Base-by-base conservation (phyloP, 92 coral and sea anemone species). In the Paragorgia papillata region DNA sequence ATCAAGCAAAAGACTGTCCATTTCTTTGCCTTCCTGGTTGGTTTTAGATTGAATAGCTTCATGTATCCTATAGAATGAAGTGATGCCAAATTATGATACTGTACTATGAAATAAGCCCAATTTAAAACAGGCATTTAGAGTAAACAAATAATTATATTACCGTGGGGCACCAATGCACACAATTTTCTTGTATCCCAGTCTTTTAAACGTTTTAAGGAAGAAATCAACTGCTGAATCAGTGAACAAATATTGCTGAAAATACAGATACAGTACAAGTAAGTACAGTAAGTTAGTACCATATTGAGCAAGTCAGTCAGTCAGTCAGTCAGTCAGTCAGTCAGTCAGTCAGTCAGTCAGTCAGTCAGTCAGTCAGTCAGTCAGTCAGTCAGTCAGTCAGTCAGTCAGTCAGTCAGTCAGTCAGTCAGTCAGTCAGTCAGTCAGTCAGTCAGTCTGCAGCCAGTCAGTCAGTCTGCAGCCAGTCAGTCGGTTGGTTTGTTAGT, bases 121-220 rank as follows among this genome's bases (percentile, higher is more conserved):
- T 66, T 9, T 21, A 28, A n/a, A 18, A 29, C 25, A 30, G 8
- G 20, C 70, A 15, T 69, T 21, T 30, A 25, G 19, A 12, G 15
- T 9, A 51, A 35, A 7, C 13, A 60, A 29, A 40, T 8, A 29
- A 30, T 34, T 49, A 35, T 76, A 25, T 27, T 68, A 95, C 99
- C 99, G 89, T 73, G 99, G 99, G 34, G 99, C 90, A 34, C 99
- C 99, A 37, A 95, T 46, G 55, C 99, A 95, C 39, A 95, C 67
- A 59, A 91, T 85, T 80, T 90, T 91, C 76, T 85, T 87, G 83
- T 84, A 95, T 51, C 90, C 90, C 30, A 91, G 62, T 57, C 80
- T 88, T 63, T 69, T 63, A 21, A 95, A 58, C 25, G 83, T 41
- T 13, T 74, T 61, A 19, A 85, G 79, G 13, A 95, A 58, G 60